phyloP scores from a whole-genome alignment of 2,797 vertebrate genomes.

The Periophthalmus magnuspinnatus region DNA sequence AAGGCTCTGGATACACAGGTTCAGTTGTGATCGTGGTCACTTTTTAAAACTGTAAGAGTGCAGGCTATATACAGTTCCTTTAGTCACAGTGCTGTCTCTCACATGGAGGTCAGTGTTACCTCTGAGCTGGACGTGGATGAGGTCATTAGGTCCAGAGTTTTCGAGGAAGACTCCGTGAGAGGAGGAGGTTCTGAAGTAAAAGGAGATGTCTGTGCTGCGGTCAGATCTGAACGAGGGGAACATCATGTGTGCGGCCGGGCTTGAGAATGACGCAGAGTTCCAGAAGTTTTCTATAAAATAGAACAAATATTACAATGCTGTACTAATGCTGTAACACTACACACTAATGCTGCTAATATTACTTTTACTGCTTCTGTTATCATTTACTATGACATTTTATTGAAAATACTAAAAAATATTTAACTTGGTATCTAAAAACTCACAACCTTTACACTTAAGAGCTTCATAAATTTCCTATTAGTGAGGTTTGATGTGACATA shows the following conservation, averaged over 20 bases:
- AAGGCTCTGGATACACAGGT: too few relatives aligned
- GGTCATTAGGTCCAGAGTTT: conserved; percentile 86
- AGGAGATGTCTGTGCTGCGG: conserved; percentile 91
- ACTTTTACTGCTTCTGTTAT: too few relatives aligned
- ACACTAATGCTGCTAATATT: too few relatives aligned
- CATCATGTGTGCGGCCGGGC: conserved; percentile 89
- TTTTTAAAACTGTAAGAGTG: too few relatives aligned
- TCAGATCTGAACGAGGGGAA: conserved; percentile 90
- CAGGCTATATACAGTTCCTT: neutral
- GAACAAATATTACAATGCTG: neutral
- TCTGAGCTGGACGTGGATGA: conserved; percentile 90
- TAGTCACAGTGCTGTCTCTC: neutral
- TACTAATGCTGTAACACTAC: too few relatives aligned
- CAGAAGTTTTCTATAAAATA: conserved; percentile 85
- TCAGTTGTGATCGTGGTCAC: too few relatives aligned
- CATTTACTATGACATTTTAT: too few relatives aligned
- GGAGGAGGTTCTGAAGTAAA: conserved; percentile 96
- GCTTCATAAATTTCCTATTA: too few relatives aligned
- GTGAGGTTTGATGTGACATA: too few relatives aligned
- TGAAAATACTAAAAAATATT: too few relatives aligned
- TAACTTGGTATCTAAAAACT: neutral
- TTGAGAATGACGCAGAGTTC: conserved; percentile 91
- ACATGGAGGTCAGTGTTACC: conserved; percentile 66
- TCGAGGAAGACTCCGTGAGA: conserved; percentile 91
- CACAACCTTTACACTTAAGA: too few relatives aligned